Evolutionary conservation across 1,140 invertebrate species (phyloP).

Genomic region (Steinernema feltiae): DNA sequence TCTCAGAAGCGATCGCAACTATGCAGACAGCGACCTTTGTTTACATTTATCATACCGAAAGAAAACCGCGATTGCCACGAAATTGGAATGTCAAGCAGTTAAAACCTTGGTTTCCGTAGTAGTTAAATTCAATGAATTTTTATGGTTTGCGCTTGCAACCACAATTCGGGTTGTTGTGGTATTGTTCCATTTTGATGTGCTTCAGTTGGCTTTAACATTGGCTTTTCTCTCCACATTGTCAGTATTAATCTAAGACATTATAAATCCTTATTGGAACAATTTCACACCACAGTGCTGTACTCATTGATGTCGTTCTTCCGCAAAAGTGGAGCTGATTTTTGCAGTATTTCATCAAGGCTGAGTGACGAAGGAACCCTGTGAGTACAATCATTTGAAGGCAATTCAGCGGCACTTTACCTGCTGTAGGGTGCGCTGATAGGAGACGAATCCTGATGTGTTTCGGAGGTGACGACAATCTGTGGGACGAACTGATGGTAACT

Average conservation of each 20-base stretch:
- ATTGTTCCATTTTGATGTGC: too few species aligned
- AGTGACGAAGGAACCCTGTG: constrained; percentile 5
- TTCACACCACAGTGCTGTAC: constrained; percentile 2
- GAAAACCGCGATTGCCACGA: background rate
- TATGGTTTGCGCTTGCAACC: too few species aligned
- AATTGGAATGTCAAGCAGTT: constrained; percentile 14
- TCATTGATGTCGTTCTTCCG: background rate
- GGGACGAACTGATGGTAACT: constrained; percentile 22
- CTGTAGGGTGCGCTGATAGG: background rate
- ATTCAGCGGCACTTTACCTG: background rate
- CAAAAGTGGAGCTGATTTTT: background rate
- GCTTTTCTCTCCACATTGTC: too few species aligned
- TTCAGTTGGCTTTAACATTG: too few species aligned
- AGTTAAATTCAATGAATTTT: too few species aligned
- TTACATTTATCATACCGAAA: background rate
- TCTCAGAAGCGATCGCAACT: background rate
- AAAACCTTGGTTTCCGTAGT: too few species aligned
- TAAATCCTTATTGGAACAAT: background rate
- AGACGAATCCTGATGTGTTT: background rate
- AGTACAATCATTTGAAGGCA: background rate
- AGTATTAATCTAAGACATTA: background rate
- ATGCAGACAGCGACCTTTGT: background rate
- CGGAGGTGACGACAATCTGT: constrained; percentile 21
- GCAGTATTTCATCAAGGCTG: constrained; percentile 4
- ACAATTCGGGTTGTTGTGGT: too few species aligned